Evolutionary conservation across 2,797 vertebrate genomes (phyloP).

Genomic region (Pseudochirops cupreus): DNA sequence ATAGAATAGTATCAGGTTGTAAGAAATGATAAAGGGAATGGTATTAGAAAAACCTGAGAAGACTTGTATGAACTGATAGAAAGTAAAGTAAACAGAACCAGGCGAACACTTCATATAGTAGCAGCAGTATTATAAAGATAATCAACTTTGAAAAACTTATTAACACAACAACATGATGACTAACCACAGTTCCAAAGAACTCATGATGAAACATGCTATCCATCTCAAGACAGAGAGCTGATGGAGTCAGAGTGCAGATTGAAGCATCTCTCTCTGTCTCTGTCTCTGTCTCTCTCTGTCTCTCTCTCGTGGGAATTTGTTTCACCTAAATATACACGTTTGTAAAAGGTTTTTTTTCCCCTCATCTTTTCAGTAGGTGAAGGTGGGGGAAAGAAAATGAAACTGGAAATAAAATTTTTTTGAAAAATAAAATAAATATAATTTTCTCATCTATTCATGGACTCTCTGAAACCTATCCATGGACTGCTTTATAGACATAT

Average conservation of each 20-base stretch:
- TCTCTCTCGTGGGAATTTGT: not conserved
- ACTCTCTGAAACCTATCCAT: not conserved
- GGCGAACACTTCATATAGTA: not conserved
- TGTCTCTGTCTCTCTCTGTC: not conserved
- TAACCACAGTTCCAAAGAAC: not conserved
- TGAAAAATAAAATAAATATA: not conserved
- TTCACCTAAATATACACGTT: not conserved
- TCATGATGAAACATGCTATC: not conserved
- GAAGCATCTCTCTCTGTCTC: not conserved
- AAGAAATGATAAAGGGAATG: not conserved
- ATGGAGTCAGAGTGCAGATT: not conserved
- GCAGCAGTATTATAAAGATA: not conserved
- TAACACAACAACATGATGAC: not conserved
- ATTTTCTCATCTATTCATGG: not conserved
- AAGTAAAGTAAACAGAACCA: not conserved
- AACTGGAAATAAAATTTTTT: not conserved
- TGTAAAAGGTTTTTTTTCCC: not conserved
- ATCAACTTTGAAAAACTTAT: not conserved
- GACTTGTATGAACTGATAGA: not conserved
- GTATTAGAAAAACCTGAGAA: not conserved
- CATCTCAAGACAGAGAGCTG: not conserved
- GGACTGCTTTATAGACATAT: not conserved
- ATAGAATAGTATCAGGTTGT: not conserved
- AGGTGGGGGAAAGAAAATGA: not conserved
- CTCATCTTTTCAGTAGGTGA: not conserved